Conservation (phyloP, 2,888 invertebrate genomes). For the Tipula confusa region DNA sequence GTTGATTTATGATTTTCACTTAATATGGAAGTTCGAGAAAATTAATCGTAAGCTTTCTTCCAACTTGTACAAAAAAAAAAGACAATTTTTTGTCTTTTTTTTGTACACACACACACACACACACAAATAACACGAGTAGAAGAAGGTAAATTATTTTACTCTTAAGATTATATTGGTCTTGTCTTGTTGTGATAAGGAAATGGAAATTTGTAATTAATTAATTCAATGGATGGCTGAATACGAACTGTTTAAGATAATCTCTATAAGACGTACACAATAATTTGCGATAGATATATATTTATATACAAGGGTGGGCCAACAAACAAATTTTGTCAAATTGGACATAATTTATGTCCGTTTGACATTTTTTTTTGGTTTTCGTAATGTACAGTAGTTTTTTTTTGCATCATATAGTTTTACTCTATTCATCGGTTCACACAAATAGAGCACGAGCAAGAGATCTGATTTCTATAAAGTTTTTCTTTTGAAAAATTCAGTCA, state of each 20-base stretch:
- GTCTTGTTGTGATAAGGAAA: neutral
- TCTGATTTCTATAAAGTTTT: neutral
- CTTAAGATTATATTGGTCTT: conserved; percentile 17
- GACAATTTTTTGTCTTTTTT: neutral
- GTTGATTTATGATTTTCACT: conserved; percentile 20
- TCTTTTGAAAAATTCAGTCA: neutral
- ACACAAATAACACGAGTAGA: neutral
- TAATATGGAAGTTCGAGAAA: neutral
- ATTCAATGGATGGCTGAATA: neutral
- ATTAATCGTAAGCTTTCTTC: neutral
- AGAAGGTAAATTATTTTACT: neutral
- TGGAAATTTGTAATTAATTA: conserved; percentile 25
- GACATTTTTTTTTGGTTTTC: too few relatives aligned
- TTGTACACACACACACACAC: too few relatives aligned
- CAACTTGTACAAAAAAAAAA: neutral
- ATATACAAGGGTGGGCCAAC: neutral
- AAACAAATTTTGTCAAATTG: neutral
- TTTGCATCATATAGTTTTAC: neutral
- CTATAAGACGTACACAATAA: neutral
- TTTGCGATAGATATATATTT: too few relatives aligned
- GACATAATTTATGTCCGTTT: conserved; percentile 3
- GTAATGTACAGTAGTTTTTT: neutral
- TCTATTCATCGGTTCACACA: neutral
- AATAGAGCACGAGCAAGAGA: too few relatives aligned
- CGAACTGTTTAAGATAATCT: neutral